Percentiles rank a stretch among this genome's conserved stretches.
These are phyloP conservation scores for Heterochromis multidens DNA, from an alignment of 2,113 vertebrate genomes.

Conservation along the genomic window DNA sequence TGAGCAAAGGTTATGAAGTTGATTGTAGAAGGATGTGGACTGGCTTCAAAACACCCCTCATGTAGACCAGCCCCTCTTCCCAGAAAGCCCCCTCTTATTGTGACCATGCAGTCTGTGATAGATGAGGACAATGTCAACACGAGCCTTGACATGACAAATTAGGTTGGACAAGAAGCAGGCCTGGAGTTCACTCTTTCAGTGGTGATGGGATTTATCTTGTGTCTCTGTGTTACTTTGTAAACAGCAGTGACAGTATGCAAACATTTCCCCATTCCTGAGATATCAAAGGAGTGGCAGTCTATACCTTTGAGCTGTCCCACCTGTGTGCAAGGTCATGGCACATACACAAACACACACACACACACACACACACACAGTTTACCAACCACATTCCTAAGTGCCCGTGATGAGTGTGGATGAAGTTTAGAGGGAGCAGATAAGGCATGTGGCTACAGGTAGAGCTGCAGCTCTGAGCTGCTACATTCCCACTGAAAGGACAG, in stretches of 20 bases:
- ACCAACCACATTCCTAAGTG: slow-evolving; percentile 34
- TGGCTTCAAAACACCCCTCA: slow-evolving; percentile 8
- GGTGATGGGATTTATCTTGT: slow-evolving; percentile 39
- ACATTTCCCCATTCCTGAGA: slow-evolving; percentile 60
- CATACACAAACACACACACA: not conserved
- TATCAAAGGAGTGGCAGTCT: not conserved
- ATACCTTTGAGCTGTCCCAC: slow-evolving; percentile 40
- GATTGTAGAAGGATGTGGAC: slow-evolving; percentile 1
- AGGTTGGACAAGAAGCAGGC: not conserved
- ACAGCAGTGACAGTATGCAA: slow-evolving; percentile 41
- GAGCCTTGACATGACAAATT: slow-evolving; percentile 22
- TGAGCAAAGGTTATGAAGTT: not conserved
- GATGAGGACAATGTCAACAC: slow-evolving; percentile 52
- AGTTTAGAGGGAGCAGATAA: slow-evolving; percentile 7
- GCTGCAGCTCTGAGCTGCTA: not conserved
- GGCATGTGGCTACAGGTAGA: slow-evolving; percentile 59
- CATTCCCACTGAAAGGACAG: not conserved
- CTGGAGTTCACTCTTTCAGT: not conserved
- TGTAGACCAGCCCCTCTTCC: not conserved
- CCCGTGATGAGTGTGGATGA: slow-evolving; percentile 4
- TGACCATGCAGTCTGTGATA: slow-evolving; percentile 15
- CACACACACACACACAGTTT: not conserved
- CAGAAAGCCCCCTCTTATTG: not conserved
- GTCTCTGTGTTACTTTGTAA: slow-evolving; percentile 21
- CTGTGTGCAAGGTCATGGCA: slow-evolving; percentile 34